Evolutionary conservation across 2,113 vertebrate genomes (phyloP).

Genomic region (Hippotragus niger): DNA sequence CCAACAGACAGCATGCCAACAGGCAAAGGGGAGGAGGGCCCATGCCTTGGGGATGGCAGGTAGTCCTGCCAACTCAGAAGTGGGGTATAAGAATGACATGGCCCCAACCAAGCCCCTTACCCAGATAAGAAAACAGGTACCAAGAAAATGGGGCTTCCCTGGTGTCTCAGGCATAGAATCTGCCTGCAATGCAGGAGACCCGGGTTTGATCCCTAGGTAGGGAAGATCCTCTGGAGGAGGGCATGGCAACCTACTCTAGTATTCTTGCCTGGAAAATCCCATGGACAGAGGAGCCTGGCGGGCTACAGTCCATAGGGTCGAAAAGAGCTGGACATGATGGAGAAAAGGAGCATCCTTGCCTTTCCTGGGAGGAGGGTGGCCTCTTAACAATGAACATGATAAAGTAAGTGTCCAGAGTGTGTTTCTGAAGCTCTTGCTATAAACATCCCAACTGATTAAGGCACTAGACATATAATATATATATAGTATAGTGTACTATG

Average conservation of each 20-base stretch:
- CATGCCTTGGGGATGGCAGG: neutral
- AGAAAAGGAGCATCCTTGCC: neutral
- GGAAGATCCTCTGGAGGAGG: neutral
- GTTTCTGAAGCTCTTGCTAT: neutral
- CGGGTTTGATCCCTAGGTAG: neutral
- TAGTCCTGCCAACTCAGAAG: neutral
- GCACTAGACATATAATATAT: neutral
- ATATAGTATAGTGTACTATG: neutral
- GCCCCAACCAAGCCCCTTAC: neutral
- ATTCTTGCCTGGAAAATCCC: neutral
- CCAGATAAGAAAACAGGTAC: neutral
- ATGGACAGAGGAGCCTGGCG: neutral
- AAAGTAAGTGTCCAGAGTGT: neutral
- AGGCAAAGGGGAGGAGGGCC: neutral
- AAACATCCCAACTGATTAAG: neutral
- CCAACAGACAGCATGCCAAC: fast-evolving
- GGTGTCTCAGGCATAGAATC: neutral
- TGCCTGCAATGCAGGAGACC: neutral
- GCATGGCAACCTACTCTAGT: neutral
- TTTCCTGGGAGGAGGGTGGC: neutral
- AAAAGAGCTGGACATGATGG: neutral
- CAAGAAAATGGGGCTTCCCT: neutral
- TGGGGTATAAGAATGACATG: too few relatives aligned
- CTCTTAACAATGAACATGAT: neutral
- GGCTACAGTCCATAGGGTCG: neutral